Base-by-base conservation (phyloP, 2,888 invertebrate species). In the Baccha elongata region DNA sequence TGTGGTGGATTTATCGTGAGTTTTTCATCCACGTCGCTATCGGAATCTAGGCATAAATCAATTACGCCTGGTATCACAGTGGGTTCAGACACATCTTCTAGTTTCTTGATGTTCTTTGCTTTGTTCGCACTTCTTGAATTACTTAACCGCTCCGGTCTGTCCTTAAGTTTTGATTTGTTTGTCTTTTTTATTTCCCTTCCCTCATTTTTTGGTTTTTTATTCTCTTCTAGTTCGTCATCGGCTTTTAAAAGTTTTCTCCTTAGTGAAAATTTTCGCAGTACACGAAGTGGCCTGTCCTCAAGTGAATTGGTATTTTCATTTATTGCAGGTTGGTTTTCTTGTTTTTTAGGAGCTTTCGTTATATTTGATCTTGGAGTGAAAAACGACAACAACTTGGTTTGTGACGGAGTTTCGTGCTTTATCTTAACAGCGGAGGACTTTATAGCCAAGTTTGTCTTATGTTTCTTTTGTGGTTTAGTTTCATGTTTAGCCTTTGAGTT, bases 21-120 rank as follows among this genome's bases (percentile, higher is more conserved):
- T 17, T 50, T 62, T 17, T 42, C 37, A 11, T 74, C 29, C 5
- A 50, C 17, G 3, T 85, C 85, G 1, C 35, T 48, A 5, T 87
- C 87, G 5, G 84, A 85, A 7, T 87, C 87, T 0, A 85, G 83
- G 15, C 87, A 88, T 0, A 88, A 83, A 71, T 88, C 87, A 67
- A 88, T 85, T 13, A 79, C 60, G 11, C 50, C 67, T 6, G 62
- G 21, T 19, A 62, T 55, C 48, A 68, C 40, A 48, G 10, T 32
- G 17, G 53, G 48, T 11, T 37, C 15, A n/a, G 32, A 1, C 1
- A 26, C 21, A 6, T 48, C 32, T 11, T 48, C 11, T 0, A 40
- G 15, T 1, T 46, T 46, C 32, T 52, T n/a, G 1, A 35, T 0
- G 0, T 29, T 6, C 11, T 65, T 53, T 3, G 32, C 42, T 15